Evolutionary conservation across 2,113 vertebrate species (phyloP).

Genomic region (Nasalis larvatus): DNA sequence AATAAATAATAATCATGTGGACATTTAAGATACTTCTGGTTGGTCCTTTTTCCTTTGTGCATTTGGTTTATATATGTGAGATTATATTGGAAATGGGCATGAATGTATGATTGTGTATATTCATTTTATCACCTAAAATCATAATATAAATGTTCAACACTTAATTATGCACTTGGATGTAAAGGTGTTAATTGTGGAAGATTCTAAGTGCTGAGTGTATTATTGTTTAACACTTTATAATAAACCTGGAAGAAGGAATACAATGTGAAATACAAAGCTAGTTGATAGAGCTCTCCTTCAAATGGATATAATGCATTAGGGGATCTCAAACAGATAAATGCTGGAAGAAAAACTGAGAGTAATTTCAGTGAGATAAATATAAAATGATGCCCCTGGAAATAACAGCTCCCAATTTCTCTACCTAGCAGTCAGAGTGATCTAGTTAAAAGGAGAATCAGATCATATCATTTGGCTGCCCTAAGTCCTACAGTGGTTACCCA

Average conservation of each 20-base stretch:
- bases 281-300: constrained; percentile 11
- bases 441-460: background rate
- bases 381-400: background rate
- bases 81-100: background rate
- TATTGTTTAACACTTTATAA: constrained; percentile 11
- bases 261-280: background rate
- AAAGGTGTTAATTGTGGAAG: background rate
- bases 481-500: background rate
- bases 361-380: constrained; percentile 26
- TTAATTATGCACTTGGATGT: background rate
- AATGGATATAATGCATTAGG: background rate
- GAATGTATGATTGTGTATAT: background rate
- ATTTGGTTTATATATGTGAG: background rate
- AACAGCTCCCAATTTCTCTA: background rate
- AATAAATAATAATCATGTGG: background rate
- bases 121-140: background rate
- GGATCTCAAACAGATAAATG: background rate
- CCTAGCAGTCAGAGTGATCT: background rate
- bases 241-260: background rate
- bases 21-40: background rate
- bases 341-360: background rate
- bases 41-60: background rate
- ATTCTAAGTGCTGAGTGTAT: background rate
- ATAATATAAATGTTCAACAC: background rate
- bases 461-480: background rate